phyloP scores from a whole-genome alignment of 2,113 vertebrate genomes.

The Phalacrocorax aristotelis region DNA sequence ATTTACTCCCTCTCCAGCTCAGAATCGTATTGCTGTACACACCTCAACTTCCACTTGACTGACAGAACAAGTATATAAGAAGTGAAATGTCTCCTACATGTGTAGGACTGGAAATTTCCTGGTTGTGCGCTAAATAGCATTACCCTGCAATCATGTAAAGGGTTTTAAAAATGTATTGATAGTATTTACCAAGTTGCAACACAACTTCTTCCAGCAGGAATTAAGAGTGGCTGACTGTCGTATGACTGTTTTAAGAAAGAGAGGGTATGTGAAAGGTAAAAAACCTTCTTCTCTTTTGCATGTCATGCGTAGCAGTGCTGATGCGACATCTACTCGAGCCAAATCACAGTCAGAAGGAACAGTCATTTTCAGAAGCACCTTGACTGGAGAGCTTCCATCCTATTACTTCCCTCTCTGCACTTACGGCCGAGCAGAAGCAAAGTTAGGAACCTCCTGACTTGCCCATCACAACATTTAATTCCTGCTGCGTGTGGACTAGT shows the following conservation, averaged over 20 bases:
- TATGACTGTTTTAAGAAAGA: not conserved
- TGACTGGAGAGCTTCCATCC: not conserved
- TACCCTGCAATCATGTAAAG: not conserved
- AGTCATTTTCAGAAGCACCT: not conserved
- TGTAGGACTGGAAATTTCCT: not conserved
- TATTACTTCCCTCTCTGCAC: not conserved
- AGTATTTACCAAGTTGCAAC: not conserved
- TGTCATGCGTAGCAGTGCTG: rapidly evolving
- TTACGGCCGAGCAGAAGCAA: not conserved
- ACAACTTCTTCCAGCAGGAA: not conserved
- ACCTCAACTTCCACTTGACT: not conserved
- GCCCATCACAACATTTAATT: not conserved
- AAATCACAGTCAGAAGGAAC: not conserved
- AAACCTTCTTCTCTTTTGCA: not conserved
- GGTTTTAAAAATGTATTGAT: not conserved
- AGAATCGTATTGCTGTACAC: not conserved
- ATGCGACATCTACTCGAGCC: not conserved
- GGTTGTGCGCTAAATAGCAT: not conserved
- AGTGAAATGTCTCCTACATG: not conserved
- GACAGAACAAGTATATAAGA: not conserved
- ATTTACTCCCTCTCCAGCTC: not conserved
- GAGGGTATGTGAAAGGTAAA: not conserved
- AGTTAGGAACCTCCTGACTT: not conserved
- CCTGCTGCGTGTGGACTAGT: not conserved
- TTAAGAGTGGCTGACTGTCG: not conserved